Percentiles rank a stretch among this genome's conserved stretches.
phyloP scores from a whole-genome alignment of 2,113 vertebrate genomes.

The Bostrychus sinensis region DNA sequence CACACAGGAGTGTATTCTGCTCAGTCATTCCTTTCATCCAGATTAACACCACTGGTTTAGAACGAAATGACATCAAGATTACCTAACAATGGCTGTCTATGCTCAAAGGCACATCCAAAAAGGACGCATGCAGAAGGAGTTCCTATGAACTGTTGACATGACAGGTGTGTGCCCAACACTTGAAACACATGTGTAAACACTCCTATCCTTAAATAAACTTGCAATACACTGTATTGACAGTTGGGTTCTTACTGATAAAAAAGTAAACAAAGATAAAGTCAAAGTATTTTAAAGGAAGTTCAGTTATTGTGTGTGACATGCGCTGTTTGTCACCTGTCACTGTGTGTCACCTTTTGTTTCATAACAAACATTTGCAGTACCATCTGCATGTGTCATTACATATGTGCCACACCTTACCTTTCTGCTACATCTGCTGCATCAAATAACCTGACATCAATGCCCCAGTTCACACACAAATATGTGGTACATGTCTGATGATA shows the following conservation, averaged over 20 bases:
- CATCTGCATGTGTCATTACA: conserved; percentile 20
- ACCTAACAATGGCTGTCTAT: background rate
- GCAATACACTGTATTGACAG: background rate
- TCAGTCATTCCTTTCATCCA: background rate
- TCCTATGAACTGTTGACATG: background rate
- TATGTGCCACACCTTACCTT: conserved; percentile 26
- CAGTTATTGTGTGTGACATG: background rate
- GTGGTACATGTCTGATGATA: background rate
- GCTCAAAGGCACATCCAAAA: background rate
- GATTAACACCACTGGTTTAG: background rate
- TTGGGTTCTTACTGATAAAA: background rate
- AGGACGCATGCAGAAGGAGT: too few relatives aligned
- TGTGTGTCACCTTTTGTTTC: conserved; percentile 22
- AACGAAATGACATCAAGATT: background rate
- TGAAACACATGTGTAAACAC: background rate
- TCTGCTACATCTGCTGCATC: background rate
- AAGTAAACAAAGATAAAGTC: background rate
- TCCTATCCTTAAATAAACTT: background rate
- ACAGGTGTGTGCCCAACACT: background rate
- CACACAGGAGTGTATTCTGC: background rate
- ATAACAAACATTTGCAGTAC: background rate
- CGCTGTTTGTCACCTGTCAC: background rate
- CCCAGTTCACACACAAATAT: background rate
- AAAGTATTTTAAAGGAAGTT: background rate
- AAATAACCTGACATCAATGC: background rate